A percentile compares a stretch with the other conserved stretches of the same genome.
phyloP scores from a whole-genome alignment of 2,797 vertebrate species.

The Poeciliopsis paucimaculata region DNA sequence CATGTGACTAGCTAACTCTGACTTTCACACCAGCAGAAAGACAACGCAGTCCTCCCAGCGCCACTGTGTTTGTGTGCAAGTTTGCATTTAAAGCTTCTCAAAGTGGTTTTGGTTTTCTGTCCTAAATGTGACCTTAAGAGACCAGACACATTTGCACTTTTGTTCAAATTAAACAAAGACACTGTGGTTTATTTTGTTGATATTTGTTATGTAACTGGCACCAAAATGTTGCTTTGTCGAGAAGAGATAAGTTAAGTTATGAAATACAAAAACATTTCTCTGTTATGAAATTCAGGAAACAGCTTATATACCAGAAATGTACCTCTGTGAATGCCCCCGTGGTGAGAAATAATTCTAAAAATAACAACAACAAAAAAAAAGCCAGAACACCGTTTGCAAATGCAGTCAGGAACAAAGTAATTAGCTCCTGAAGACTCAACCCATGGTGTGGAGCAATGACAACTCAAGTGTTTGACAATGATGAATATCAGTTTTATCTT shows the following conservation, averaged over 20 bases:
- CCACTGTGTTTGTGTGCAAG: constrained; percentile 9
- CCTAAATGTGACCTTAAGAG: constrained; percentile 12
- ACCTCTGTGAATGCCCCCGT: not conserved
- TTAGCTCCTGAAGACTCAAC: not conserved
- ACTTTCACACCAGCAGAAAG: constrained; percentile 49
- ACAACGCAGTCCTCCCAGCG: constrained; percentile 23
- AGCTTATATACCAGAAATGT: not conserved
- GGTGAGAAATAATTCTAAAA: not conserved
- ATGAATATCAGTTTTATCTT: not conserved
- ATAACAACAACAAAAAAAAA: not conserved
- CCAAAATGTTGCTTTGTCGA: not conserved
- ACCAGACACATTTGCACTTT: not conserved
- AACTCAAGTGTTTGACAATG: not conserved
- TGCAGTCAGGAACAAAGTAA: not conserved
- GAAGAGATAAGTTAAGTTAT: constrained; percentile 2
- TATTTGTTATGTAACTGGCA: too few species aligned
- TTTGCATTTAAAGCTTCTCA: constrained; percentile 41
- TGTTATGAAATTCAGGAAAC: not conserved
- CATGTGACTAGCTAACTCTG: constrained; percentile 65
- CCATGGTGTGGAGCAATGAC: not conserved
- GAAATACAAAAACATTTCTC: not conserved
- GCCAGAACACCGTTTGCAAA: not conserved
- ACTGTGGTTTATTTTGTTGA: not conserved
- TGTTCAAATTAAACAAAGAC: not conserved
- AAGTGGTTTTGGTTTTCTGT: constrained; percentile 35